Conservation (phyloP, 2,797 vertebrate genomes). For the Girardinus metallicus region DNA sequence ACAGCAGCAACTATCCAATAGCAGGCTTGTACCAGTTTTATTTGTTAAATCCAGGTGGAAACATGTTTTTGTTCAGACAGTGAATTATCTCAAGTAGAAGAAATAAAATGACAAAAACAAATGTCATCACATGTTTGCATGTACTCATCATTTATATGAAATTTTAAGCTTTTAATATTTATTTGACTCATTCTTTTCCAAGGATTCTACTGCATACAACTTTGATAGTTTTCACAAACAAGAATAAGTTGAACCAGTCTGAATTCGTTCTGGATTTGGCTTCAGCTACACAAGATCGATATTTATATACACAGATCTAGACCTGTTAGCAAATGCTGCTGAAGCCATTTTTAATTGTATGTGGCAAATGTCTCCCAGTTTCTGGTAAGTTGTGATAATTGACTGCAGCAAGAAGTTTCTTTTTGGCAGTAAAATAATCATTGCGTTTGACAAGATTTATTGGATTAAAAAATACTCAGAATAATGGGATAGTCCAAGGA, state of each 20-base stretch:
- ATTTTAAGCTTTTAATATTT: neutral
- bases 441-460: neutral
- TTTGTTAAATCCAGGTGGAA: neutral
- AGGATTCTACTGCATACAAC: neutral
- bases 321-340: neutral
- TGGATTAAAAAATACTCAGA: neutral
- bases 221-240: neutral
- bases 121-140: neutral
- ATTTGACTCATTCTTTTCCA: neutral
- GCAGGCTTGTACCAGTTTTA: too few species aligned
- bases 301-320: neutral
- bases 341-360: neutral
- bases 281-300: neutral
- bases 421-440: neutral
- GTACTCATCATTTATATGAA: neutral
- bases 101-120: neutral
- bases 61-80: neutral
- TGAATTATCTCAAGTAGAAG: neutral
- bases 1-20: too few species aligned
- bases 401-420: neutral
- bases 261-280: neutral
- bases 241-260: too few species aligned
- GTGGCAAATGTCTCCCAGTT: neutral
- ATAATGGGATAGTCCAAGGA: neutral
- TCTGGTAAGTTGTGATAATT: neutral